phyloP scores from a whole-genome alignment of 2,113 vertebrate species.

The Isichthys henryi region DNA sequence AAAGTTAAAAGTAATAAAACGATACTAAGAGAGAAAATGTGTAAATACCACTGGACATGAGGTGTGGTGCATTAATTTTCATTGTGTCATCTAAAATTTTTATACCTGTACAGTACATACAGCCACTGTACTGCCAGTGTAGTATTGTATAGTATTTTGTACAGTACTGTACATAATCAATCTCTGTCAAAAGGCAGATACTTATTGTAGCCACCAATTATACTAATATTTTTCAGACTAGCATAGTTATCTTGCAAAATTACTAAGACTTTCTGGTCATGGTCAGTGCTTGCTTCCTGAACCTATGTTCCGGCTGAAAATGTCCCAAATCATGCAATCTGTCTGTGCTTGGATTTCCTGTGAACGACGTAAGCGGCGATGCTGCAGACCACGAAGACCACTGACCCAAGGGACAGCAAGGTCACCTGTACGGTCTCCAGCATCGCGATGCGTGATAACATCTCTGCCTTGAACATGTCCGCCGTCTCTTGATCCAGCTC shows the following conservation, averaged over 20 bases:
- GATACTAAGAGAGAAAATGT: background rate
- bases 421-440: conserved; percentile 57
- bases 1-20: background rate
- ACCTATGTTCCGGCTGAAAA: conserved; percentile 39
- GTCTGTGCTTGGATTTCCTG: conserved; percentile 18
- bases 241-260: background rate
- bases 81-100: background rate
- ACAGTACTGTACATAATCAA: background rate
- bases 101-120: background rate
- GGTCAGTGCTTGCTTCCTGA: background rate
- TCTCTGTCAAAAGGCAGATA: background rate
- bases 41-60: background rate
- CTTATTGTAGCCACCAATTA: background rate
- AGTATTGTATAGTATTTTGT: background rate
- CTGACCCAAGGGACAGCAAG: conserved; percentile 57
- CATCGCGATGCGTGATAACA: conserved; percentile 54
- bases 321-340: background rate
- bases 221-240: background rate
- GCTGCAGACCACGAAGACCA: conserved; percentile 58
- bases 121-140: background rate
- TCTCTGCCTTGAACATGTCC: conserved; percentile 63
- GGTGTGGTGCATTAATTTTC: background rate
- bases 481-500: conserved; percentile 73
- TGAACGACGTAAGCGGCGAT: conserved; percentile 54
- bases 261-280: background rate